A percentile compares a stretch with the other conserved stretches of the same genome.
Conservation (phyloP, 2,888 invertebrate genomes). For the Andrena trimmerana region DNA sequence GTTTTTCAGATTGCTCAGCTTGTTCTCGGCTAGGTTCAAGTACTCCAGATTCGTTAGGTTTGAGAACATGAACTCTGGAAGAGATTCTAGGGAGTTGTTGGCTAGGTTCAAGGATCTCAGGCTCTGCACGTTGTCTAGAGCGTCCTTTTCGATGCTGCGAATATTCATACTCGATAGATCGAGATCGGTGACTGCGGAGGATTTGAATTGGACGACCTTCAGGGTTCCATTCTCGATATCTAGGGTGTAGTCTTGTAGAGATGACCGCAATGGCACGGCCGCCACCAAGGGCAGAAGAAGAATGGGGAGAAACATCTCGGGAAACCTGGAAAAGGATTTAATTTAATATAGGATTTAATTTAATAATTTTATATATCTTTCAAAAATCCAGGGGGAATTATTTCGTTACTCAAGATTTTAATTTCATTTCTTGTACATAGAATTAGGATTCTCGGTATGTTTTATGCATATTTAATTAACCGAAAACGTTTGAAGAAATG, state of each 20-base stretch:
- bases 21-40: conserved; percentile 71
- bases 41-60: conserved; percentile 69
- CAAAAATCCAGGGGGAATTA: too few species aligned
- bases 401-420: too few species aligned
- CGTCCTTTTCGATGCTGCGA: conserved; percentile 59
- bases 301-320: conserved; percentile 51
- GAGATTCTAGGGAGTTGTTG: conserved; percentile 65
- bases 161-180: conserved; percentile 68
- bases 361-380: too few species aligned
- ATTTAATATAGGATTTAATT: too few species aligned
- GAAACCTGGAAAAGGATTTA: conserved; percentile 3
- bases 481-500: too few species aligned
- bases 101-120: conserved; percentile 67
- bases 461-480: too few species aligned
- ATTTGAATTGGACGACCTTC: conserved; percentile 46
- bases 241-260: conserved; percentile 46
- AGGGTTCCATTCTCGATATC: conserved; percentile 63
- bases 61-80: conserved; percentile 73
- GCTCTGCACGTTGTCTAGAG: conserved; percentile 62
- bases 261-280: conserved; percentile 23
- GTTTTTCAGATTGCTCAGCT: conserved; percentile 63
- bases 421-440: too few species aligned
- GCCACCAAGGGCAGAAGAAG: conserved; percentile 63
- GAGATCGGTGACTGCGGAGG: conserved; percentile 31
- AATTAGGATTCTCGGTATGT: too few species aligned